Evolutionary conservation across 2,888 invertebrate genomes (phyloP).

Genomic region (Lochmaea crataegi): DNA sequence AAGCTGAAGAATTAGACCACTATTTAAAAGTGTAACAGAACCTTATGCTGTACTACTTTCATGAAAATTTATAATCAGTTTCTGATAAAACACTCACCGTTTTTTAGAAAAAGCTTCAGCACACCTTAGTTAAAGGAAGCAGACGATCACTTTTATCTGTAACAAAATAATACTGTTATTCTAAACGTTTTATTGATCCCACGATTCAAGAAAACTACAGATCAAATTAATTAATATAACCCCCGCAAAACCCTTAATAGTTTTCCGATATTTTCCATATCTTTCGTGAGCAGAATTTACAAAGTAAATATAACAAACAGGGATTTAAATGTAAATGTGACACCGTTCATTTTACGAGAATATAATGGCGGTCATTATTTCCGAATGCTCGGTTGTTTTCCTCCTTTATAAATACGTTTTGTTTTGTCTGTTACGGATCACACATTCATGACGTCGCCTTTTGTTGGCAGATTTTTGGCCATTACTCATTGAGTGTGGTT

Average conservation of each 20-base stretch:
- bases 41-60: no score
- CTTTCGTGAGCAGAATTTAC: background rate
- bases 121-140: background rate
- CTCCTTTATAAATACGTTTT: constrained; percentile 31
- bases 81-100: background rate
- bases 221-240: no score
- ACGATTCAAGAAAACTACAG: no score
- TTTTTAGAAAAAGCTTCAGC: background rate
- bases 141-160: background rate
- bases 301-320: background rate
- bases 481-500: constrained; percentile 27
- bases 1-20: no score
- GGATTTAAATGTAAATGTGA: background rate
- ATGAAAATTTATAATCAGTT: no score
- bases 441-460: constrained; percentile 29
- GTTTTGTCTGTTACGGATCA: constrained; percentile 34
- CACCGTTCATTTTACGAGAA: constrained; percentile 10
- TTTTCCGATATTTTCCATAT: background rate
- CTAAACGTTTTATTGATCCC: background rate
- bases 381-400: constrained; percentile 24
- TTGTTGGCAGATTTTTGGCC: constrained; percentile 34
- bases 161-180: constrained; percentile 3
- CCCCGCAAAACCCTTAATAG: background rate
- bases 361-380: constrained; percentile 29
- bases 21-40: no score